These are phyloP conservation scores for Subacronicta megacephala DNA, from an alignment of 2,888 invertebrate genomes.

Conservation along the genomic window DNA sequence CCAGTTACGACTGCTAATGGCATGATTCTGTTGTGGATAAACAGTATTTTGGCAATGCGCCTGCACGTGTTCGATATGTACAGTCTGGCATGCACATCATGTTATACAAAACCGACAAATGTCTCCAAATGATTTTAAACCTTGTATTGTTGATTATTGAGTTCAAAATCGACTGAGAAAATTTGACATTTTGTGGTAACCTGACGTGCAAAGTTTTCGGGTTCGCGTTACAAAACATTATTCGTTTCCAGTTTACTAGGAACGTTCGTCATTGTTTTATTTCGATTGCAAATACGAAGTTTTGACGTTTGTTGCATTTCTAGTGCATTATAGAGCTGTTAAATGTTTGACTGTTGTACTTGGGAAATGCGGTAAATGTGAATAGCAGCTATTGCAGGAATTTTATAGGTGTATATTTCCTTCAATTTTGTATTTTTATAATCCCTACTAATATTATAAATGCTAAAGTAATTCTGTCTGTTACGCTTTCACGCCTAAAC, in stretches of 20 bases:
- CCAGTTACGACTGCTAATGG: slow-evolving; percentile 53
- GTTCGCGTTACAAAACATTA: slow-evolving; percentile 70
- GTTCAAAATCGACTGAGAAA: too few relatives aligned
- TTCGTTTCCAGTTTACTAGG: slow-evolving; percentile 63
- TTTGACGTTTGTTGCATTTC: slow-evolving; percentile 23
- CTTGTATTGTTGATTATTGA: too few relatives aligned
- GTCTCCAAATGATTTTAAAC: too few relatives aligned
- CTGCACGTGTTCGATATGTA: slow-evolving; percentile 65
- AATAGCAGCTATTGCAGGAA: background rate
- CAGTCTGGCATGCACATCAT: too few relatives aligned
- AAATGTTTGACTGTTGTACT: slow-evolving; percentile 7
- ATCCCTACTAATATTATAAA: too few relatives aligned
- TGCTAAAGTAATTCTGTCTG: too few relatives aligned
- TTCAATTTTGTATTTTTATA: background rate
- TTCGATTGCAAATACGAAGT: slow-evolving; percentile 44
- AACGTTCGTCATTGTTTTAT: slow-evolving; percentile 62
- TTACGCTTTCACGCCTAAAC: too few relatives aligned
- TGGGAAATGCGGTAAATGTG: background rate
- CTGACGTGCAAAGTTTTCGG: slow-evolving; percentile 62
- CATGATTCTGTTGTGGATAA: slow-evolving; percentile 60
- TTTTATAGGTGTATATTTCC: background rate
- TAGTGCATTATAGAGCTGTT: slow-evolving; percentile 11
- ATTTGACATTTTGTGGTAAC: too few relatives aligned
- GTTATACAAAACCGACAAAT: too few relatives aligned
- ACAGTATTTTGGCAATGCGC: slow-evolving; percentile 70